Base-by-base conservation (phyloP, 2,888 invertebrate genomes). In the Parnassius apollo region DNA sequence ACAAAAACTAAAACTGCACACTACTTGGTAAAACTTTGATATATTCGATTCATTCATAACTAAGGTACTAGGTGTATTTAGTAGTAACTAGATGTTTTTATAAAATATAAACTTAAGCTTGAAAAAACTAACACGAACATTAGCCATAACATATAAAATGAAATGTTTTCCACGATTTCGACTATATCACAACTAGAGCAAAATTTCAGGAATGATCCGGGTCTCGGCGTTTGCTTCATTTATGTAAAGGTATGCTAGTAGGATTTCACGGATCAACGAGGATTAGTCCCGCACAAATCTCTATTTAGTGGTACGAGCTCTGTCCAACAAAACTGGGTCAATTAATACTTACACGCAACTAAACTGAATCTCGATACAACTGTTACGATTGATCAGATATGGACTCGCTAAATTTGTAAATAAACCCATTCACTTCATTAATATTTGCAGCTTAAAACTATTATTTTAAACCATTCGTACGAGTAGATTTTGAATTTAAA, bases 261-360 rank as follows among this genome's bases (percentile, higher is more conserved):
- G 82, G 80, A 84, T 82, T 80, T 75, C 70, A 75, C 77, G 84
- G 85, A 86, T 87, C 84, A 85, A 80, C 80, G 71, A 69, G 86
- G 87, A 87, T 88, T 88, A 88, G 80, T 79, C 76, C 75, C 75
- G 77, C 78, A 74, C 82, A 88, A 90, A 89, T 88, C 88, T 87
- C 83, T 86, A 84, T 88, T 88, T 87, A 89, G 85, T 84, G 81
- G 80, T 76, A 75, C 83, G 85, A 84, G 85, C 83, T 82, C 78
- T 76, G 80, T 75, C 75, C 81, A 73, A 75, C 77, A 80, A 73
- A 86, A 87, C 83, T 83, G 78, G 88, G 87, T 85, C 89, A 90
- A 90, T 89, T 89, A 89, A 81, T 86, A 87, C 83, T 89, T 86
- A 86, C 80, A 75, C 75, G 70, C 55, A 57, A 66, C 76, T 76